Evolutionary conservation across 2,113 vertebrate genomes (phyloP).

Genomic region (Litocranius walleri): DNA sequence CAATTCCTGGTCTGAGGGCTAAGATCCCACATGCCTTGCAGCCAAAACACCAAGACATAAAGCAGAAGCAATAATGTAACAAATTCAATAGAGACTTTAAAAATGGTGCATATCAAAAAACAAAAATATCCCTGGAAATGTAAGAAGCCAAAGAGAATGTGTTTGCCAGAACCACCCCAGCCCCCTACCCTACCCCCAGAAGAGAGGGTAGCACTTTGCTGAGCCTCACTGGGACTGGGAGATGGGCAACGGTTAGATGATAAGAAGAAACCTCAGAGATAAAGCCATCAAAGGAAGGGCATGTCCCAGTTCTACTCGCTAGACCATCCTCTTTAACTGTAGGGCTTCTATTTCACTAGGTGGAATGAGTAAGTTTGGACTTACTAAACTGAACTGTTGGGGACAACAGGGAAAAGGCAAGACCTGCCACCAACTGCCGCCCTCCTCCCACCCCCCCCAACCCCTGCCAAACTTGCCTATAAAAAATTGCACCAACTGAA

Average conservation of each 20-base stretch:
- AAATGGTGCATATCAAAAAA: not conserved
- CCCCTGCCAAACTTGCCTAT: not conserved
- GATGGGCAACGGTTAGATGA: rapidly evolving
- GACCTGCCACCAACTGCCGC: not conserved
- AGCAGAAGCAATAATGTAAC: not conserved
- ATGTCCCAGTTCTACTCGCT: not conserved
- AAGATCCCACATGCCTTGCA: not conserved
- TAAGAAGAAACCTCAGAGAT: not conserved
- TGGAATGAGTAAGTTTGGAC: not conserved
- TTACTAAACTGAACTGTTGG: not conserved
- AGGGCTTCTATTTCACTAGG: not conserved
- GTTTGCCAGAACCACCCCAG: not conserved
- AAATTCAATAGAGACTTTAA: not conserved
- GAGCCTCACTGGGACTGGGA: not conserved
- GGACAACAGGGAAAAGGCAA: not conserved
- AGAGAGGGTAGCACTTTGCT: not conserved
- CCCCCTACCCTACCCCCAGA: rapidly evolving
- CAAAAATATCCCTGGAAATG: not conserved
- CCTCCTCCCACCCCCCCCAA: not conserved
- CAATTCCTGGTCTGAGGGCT: not conserved
- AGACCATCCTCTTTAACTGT: not conserved
- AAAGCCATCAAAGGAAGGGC: not conserved
- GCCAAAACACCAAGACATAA: not conserved
- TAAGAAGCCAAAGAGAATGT: not conserved
- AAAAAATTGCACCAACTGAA: not conserved